A percentile compares a stretch with the other conserved stretches of the same genome.
Conservation (phyloP, 1,140 invertebrate species). For the Coelopa frigida region DNA sequence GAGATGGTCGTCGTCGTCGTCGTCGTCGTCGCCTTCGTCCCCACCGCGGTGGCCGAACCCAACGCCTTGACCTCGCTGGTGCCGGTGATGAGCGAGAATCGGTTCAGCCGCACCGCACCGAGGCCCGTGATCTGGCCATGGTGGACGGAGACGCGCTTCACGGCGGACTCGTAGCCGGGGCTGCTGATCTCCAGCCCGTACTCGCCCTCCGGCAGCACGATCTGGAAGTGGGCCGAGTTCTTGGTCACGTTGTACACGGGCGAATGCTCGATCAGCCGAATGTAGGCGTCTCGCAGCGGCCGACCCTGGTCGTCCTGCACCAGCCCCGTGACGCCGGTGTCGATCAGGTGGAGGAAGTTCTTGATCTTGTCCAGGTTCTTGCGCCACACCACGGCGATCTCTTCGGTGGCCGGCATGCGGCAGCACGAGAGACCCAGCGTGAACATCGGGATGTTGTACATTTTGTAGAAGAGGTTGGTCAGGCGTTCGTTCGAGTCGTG, state of each 20-base stretch:
- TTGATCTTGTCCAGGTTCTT: slow-evolving; percentile 64
- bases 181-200: slow-evolving; percentile 55
- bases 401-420: slow-evolving; percentile 60
- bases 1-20: slow-evolving; percentile 32
- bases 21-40: no score
- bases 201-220: slow-evolving; percentile 57
- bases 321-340: slow-evolving; percentile 62
- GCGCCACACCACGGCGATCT: slow-evolving; percentile 67
- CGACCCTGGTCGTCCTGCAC: slow-evolving; percentile 56
- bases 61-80: slow-evolving; percentile 21
- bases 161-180: slow-evolving; percentile 50
- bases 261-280: slow-evolving; percentile 56
- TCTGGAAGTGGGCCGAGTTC: slow-evolving; percentile 62
- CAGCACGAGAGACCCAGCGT: slow-evolving; percentile 64
- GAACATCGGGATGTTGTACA: slow-evolving; percentile 52
- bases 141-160: slow-evolving; percentile 39
- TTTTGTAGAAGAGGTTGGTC: slow-evolving; percentile 51
- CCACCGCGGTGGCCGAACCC: slow-evolving; percentile 7
- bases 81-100: slow-evolving; percentile 25
- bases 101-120: slow-evolving; percentile 21
- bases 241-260: slow-evolving; percentile 54
- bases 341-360: slow-evolving; percentile 51
- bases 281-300: slow-evolving; percentile 62
- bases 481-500: slow-evolving; percentile 34
- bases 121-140: slow-evolving; percentile 25